A percentile compares a stretch with the other conserved stretches of the same genome.
Evolutionary conservation across 1,140 invertebrate genomes (phyloP).

Genomic region (Hylaeus volcanicus): DNA sequence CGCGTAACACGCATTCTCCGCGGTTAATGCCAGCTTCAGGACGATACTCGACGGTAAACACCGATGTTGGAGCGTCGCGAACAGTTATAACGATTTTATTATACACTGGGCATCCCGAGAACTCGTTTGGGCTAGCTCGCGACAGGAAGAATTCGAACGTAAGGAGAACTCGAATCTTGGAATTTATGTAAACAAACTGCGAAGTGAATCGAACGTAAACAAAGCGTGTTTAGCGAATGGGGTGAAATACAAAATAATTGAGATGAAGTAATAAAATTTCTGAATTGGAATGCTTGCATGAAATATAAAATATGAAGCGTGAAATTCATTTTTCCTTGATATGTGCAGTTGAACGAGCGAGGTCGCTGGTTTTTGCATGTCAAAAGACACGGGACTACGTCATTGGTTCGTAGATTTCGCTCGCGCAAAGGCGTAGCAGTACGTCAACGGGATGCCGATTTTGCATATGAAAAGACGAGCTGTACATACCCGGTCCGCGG

Average conservation of each 20-base stretch:
- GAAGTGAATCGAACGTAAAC: no score
- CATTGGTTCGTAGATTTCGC: neutral
- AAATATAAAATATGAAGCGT: no score
- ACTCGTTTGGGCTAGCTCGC: no score
- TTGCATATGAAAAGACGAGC: conserved; percentile 4
- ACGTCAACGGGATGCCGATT: neutral
- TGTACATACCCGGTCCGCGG: neutral
- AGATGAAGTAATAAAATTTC: no score
- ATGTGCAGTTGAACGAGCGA: neutral
- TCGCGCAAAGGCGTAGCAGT: neutral
- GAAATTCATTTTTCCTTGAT: no score
- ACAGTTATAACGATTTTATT: neutral
- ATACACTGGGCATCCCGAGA: neutral
- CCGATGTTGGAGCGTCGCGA: neutral
- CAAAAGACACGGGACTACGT: neutral
- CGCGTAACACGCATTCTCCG: conserved; percentile 7
- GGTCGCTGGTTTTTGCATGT: neutral
- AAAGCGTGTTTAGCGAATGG: no score
- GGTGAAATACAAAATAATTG: no score
- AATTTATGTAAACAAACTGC: no score
- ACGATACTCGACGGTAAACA: neutral
- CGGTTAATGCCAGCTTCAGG: neutral
- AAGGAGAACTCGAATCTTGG: no score
- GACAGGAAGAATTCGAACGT: no score
- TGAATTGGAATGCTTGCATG: no score